Evolutionary conservation across 1,140 invertebrate species (phyloP), one percentile per base, ranked within the genome.

Genomic region (Drosophila mojavensis): DNA sequence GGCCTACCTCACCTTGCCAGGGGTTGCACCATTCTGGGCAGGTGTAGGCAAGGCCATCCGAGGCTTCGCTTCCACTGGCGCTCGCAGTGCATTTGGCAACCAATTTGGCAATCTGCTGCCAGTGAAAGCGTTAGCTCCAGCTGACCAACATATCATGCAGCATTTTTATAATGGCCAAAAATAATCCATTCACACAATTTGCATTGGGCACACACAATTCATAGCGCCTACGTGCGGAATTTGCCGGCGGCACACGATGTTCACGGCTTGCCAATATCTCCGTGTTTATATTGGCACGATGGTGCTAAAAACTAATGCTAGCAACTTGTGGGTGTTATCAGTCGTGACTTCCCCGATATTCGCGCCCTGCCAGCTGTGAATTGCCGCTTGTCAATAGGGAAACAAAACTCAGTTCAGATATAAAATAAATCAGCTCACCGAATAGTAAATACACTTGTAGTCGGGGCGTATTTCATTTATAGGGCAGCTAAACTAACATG

Each of bases 111-210:
- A 72, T 67, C 68, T 33, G 26, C 10, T 30, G 48, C 5, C 56
- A 66, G 78, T 77, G 78, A 79, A 79, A 79, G 77, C 74, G 56
- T 63, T 59, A 50, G 60, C 36, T 43, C 3, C 36, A 39, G 41
- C 30, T 68, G 69, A 53, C 74, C 74, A 73, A 65, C 26, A 70
- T 70, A 39, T 9, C 33, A 33, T 33, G 6, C 26, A 74, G 43
- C 30, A 75, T 13, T 51, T 39, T 62, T 43, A 53, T 76, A 72
- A 72, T 76, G 51, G 36, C 28, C 63, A 72, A 73, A 56, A 66
- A 41, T 64, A 74, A 69, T 56, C 71, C 48, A 62, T 74, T 77
- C 74, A 66, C 69, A 73, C 56, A 55, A 79, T 79, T 77, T 77
- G 68, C 74, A 79, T 67, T 51, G 17, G 24, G 15, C 77, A 72